Percentiles rank a stretch among this genome's conserved stretches.
Conservation (phyloP, 1,140 invertebrate genomes). For the Drosophila sechellia region DNA sequence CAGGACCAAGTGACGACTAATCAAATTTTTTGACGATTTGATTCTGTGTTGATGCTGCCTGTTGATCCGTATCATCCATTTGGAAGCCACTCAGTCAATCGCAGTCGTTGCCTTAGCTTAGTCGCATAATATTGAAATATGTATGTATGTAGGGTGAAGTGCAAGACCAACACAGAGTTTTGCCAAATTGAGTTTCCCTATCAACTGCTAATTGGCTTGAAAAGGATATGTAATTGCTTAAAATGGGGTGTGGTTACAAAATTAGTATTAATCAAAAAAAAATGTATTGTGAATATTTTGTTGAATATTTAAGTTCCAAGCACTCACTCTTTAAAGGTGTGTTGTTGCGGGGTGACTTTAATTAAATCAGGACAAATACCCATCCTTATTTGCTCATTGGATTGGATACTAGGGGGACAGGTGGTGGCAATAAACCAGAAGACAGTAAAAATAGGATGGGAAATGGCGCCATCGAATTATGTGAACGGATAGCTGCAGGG, state of each 20-base stretch:
- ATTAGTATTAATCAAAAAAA: background rate
- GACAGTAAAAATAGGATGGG: slow-evolving; percentile 57
- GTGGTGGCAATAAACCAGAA: slow-evolving; percentile 32
- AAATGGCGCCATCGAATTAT: slow-evolving; percentile 50
- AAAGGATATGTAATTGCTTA: background rate
- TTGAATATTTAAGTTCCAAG: background rate
- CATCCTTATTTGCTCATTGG: slow-evolving; percentile 5
- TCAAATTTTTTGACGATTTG: slow-evolving; percentile 57
- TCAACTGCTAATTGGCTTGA: background rate
- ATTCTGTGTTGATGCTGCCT: slow-evolving; percentile 48
- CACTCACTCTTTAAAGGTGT: background rate
- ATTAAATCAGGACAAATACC: slow-evolving; percentile 30
- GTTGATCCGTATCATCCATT: slow-evolving; percentile 42
- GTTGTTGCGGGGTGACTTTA: slow-evolving; percentile 8
- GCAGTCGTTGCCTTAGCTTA: slow-evolving; percentile 12
- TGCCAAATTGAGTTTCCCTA: background rate
- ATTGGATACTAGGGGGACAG: slow-evolving; percentile 6
- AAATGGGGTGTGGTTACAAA: background rate
- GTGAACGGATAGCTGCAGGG: slow-evolving; percentile 54
- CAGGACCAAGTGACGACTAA: slow-evolving; percentile 47
- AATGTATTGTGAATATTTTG: background rate
- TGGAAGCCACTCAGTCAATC: slow-evolving; percentile 14
- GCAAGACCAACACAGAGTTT: background rate
- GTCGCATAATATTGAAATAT: background rate
- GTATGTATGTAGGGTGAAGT: background rate